phyloP scores from a whole-genome alignment of 2,113 vertebrate genomes.

The Corythornis cristatus region DNA sequence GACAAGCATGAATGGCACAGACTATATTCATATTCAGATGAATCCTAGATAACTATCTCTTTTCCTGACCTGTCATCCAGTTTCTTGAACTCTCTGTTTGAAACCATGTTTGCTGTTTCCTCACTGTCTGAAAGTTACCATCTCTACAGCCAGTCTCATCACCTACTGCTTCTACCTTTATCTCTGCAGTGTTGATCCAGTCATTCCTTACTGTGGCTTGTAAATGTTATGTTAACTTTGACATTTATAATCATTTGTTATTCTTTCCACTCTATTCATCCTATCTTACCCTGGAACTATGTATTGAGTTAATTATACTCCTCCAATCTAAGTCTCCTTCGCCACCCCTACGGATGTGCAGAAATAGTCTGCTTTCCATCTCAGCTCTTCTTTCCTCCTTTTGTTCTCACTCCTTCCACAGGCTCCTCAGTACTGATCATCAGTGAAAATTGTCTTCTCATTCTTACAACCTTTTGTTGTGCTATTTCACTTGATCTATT shows the following conservation, averaged over 20 bases:
- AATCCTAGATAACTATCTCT: background rate
- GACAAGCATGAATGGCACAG: background rate
- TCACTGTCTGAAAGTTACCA: background rate
- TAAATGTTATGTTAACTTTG: background rate
- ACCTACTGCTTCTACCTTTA: background rate
- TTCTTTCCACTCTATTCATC: background rate
- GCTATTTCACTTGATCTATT: background rate
- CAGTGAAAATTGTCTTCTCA: background rate
- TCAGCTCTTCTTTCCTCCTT: background rate
- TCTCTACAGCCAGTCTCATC: background rate
- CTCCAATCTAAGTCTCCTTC: background rate
- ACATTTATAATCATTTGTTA: background rate
- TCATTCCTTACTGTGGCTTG: background rate
- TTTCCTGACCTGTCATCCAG: background rate
- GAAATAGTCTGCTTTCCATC: background rate
- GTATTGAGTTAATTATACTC: background rate
- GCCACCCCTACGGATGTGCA: background rate
- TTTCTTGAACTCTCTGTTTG: background rate
- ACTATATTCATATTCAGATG: background rate
- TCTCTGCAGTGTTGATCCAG: background rate
- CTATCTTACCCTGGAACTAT: background rate
- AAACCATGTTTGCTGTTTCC: background rate
- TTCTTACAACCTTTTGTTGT: constrained; percentile 10
- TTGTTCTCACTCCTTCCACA: background rate
- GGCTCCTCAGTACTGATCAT: background rate